phyloP scores from a whole-genome alignment of 2,888 invertebrate genomes.

The Mylabris sibirica region DNA sequence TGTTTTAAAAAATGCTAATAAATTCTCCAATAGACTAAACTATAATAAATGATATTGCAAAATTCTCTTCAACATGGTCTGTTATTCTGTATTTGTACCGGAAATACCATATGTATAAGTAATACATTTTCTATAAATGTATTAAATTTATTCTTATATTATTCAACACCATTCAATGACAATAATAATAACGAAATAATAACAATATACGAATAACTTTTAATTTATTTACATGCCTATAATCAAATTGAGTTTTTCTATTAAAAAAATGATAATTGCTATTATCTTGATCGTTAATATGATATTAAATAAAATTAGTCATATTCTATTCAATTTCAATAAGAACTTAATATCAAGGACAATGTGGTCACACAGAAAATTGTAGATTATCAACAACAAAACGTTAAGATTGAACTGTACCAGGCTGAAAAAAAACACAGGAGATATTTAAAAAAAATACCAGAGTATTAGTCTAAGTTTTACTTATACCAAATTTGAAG shows the following conservation, averaged over 20 bases:
- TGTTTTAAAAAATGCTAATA: not conserved
- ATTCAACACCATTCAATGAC: constrained; percentile 1
- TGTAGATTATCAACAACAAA: not conserved
- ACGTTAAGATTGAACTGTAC: not conserved
- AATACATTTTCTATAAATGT: constrained; percentile 14
- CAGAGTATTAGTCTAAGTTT: no score
- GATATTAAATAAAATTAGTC: constrained; percentile 4
- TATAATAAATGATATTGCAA: not conserved
- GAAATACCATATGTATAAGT: constrained; percentile 22
- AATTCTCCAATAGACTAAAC: not conserved
- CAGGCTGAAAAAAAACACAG: no score
- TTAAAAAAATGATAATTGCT: not conserved
- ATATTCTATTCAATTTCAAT: constrained; percentile 2
- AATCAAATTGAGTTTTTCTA: not conserved
- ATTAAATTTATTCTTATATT: constrained; percentile 1
- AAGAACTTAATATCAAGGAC: constrained; percentile 1
- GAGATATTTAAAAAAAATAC: no score
- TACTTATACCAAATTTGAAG: no score
- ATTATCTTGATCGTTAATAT: not conserved
- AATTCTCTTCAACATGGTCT: not conserved
- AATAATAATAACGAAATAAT: not conserved
- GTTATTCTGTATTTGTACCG: constrained; percentile 21
- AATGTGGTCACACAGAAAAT: not conserved
- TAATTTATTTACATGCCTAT: not conserved
- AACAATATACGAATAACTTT: not conserved